A percentile compares a stretch with the other conserved stretches of the same genome.
Conservation (phyloP, 2,113 vertebrate species). For the Melanerpes aurifrons region DNA sequence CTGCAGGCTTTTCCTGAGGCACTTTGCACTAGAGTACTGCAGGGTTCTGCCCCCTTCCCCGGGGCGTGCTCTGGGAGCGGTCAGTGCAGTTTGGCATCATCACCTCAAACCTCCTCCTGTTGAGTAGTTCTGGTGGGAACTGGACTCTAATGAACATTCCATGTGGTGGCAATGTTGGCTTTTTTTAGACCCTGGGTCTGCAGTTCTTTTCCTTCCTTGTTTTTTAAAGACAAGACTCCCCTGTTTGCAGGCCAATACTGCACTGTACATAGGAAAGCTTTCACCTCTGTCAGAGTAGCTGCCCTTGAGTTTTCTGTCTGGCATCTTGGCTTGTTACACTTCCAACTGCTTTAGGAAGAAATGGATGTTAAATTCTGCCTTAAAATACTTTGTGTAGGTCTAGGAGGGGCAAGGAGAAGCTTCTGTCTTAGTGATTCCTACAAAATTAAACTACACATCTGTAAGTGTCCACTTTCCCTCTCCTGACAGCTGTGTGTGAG, state of each 20-base stretch:
- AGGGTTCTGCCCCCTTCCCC: background rate
- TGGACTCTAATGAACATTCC: slow-evolving; percentile 80
- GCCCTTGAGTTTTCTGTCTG: slow-evolving; percentile 56
- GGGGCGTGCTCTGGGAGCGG: background rate
- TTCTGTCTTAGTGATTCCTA: slow-evolving; percentile 51
- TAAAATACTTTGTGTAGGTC: slow-evolving; percentile 68
- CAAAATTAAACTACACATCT: slow-evolving; percentile 48
- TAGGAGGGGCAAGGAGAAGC: slow-evolving; percentile 48
- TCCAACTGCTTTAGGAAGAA: slow-evolving; percentile 70
- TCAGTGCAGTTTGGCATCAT: slow-evolving; percentile 23
- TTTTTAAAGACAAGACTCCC: slow-evolving; percentile 17
- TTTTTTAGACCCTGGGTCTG: slow-evolving; percentile 63
- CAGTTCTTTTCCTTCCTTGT: background rate
- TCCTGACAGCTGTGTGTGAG: background rate
- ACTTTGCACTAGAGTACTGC: slow-evolving; percentile 40
- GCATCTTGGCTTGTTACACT: slow-evolving; percentile 67
- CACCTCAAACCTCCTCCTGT: slow-evolving; percentile 34
- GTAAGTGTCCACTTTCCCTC: background rate
- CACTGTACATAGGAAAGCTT: slow-evolving; percentile 58
- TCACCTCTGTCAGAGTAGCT: slow-evolving; percentile 54
- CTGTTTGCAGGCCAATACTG: slow-evolving; percentile 62
- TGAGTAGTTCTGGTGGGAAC: slow-evolving; percentile 57
- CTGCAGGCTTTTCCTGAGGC: slow-evolving; percentile 71
- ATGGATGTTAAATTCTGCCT: slow-evolving; percentile 71
- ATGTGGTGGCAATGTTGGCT: slow-evolving; percentile 70